Conservation (phyloP, 2,888 invertebrate species). For the Xestobium rufovillosum region DNA sequence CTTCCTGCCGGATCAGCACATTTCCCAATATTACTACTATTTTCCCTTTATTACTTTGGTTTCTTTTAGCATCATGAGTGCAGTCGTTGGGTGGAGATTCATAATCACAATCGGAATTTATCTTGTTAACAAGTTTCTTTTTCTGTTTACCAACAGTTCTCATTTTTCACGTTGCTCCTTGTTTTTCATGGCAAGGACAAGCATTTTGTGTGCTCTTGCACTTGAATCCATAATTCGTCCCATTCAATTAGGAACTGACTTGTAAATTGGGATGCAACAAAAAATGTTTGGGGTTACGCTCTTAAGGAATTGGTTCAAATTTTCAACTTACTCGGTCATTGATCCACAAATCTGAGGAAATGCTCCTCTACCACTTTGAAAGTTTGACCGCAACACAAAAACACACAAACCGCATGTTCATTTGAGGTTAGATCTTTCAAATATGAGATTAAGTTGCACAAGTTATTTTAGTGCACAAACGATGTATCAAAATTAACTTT, state of each 20-base stretch:
- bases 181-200: conserved; percentile 1
- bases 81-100: not conserved
- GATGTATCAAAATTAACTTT: not conserved
- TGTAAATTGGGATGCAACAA: not conserved
- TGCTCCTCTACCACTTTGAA: not conserved
- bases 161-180: conserved; percentile 2
- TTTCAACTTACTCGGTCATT: conserved; percentile 1
- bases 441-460: conserved; percentile 2
- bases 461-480: no score
- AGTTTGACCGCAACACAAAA: conserved; percentile 1
- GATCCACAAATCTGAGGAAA: no score
- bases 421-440: conserved; percentile 1
- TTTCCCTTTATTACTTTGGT: no score
- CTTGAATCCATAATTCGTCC: not conserved
- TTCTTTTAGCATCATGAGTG: not conserved
- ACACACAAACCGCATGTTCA: conserved; percentile 1
- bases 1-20: conserved; percentile 1
- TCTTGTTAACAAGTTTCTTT: not conserved
- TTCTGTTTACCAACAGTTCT: conserved; percentile 2
- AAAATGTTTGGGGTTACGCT: conserved; percentile 1
- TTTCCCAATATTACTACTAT: not conserved
- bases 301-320: not conserved
- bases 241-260: not conserved
- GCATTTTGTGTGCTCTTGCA: conserved; percentile 3
- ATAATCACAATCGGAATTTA: conserved; percentile 2